These are phyloP conservation scores for Drosophila bunnanda DNA, from an alignment of 2,888 invertebrate genomes.

Conservation along the genomic window DNA sequence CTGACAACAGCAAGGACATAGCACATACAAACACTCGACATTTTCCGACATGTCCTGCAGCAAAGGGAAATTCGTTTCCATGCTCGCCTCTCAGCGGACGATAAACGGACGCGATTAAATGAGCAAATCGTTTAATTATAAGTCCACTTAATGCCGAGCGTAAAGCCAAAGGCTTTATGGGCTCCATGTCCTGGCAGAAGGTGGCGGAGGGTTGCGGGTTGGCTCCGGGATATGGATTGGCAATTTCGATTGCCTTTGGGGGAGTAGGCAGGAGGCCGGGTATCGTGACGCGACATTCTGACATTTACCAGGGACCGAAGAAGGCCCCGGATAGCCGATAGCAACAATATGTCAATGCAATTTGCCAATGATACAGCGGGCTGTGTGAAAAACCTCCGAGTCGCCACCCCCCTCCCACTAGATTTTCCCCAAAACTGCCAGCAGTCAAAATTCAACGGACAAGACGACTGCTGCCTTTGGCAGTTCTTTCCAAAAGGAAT, in stretches of 20 bases:
- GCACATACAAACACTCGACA: conserved; percentile 30
- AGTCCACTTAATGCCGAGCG: conserved; percentile 72
- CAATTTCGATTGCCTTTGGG: conserved; percentile 34
- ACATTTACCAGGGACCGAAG: conserved; percentile 56
- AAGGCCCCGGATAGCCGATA: conserved; percentile 53
- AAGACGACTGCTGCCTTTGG: conserved; percentile 48
- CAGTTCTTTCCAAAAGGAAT: conserved; percentile 26
- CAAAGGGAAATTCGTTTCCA: conserved; percentile 44
- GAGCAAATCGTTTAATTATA: conserved; percentile 81
- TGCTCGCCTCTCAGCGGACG: conserved; percentile 40
- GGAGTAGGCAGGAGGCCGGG: conserved; percentile 2
- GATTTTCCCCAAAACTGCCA: conserved; percentile 24
- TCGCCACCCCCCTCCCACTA: conserved; percentile 2
- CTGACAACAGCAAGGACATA: conserved; percentile 20
- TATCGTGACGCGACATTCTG: conserved; percentile 71
- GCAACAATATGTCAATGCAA: conserved; percentile 78
- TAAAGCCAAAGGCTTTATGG: conserved; percentile 68
- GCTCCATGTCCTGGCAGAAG: conserved; percentile 30
- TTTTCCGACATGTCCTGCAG: conserved; percentile 43
- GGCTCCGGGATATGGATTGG: conserved; percentile 40
- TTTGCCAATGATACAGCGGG: conserved; percentile 62
- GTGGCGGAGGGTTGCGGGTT: conserved; percentile 4
- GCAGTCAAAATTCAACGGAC: conserved; percentile 57
- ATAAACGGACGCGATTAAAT: conserved; percentile 74
- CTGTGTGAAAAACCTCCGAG: conserved; percentile 30